phyloP scores from a whole-genome alignment of 2,113 vertebrate species.

The Xiphorhynchus elegans region DNA sequence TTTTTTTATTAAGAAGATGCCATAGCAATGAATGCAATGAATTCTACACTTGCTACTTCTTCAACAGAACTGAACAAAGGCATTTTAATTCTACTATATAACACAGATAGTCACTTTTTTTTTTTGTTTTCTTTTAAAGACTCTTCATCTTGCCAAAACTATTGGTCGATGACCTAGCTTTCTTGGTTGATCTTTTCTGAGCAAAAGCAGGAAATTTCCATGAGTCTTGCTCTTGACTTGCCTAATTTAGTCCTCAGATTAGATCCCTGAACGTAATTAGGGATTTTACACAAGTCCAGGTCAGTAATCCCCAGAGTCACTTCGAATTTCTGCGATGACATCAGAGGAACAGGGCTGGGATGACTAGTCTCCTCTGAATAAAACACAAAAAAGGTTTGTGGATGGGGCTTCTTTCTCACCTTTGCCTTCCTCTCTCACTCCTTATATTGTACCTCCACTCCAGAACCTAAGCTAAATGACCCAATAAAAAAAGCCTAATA shows the following conservation, averaged over 20 bases:
- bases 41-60: not conserved
- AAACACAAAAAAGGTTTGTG: rapidly evolving
- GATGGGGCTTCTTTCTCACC: not conserved
- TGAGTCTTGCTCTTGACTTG: not conserved
- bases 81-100: not conserved
- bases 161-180: not conserved
- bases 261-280: not conserved
- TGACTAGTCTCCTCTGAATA: not conserved
- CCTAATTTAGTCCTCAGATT: not conserved
- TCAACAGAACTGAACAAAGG: not conserved
- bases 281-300: not conserved
- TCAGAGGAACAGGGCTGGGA: not conserved
- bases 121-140: not conserved
- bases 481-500: not conserved
- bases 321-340: not conserved
- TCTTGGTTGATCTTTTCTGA: not conserved
- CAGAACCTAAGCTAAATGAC: not conserved
- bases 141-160: not conserved
- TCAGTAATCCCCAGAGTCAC: not conserved
- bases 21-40: not conserved
- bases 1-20: not conserved
- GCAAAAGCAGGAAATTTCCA: not conserved
- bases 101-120: not conserved
- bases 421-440: not conserved
- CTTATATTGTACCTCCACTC: not conserved